These are phyloP conservation scores for Labia minor DNA, from an alignment of 2,888 invertebrate species.

Conservation along the genomic window DNA sequence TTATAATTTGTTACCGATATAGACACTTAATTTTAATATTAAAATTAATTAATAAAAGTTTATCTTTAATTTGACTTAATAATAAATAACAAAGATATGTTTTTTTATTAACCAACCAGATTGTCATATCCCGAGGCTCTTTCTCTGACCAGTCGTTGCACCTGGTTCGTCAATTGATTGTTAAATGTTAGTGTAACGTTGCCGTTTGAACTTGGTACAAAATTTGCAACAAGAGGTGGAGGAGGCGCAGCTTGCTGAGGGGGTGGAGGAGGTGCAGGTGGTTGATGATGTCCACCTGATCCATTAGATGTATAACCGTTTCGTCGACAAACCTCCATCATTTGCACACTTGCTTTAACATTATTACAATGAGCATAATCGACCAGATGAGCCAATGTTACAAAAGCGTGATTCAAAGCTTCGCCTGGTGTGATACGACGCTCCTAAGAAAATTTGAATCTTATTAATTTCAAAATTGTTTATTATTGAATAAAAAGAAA, in stretches of 20 bases:
- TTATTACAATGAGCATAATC: constrained; percentile 96
- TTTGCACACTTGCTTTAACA: constrained; percentile 92
- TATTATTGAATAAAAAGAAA: constrained; percentile 19
- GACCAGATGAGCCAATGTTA: constrained; percentile 81
- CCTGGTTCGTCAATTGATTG: constrained; percentile 60
- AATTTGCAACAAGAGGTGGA: constrained; percentile 58
- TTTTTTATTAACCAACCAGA: constrained; percentile 52
- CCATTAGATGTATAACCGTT: constrained; percentile 37
- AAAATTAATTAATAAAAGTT: no score
- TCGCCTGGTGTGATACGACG: constrained; percentile 90
- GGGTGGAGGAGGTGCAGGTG: constrained; percentile 39
- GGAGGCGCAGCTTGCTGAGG: constrained; percentile 38
- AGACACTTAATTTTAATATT: no score
- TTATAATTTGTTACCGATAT: no score
- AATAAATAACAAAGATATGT: no score
- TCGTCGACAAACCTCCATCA: constrained; percentile 78
- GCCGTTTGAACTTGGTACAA: constrained; percentile 64
- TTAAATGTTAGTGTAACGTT: constrained; percentile 90
- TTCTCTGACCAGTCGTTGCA: constrained; percentile 58
- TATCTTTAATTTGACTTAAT: no score
- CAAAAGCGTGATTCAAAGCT: constrained; percentile 90
- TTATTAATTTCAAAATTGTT: constrained; percentile 18
- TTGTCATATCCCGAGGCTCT: constrained; percentile 65
- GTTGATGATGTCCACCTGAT: constrained; percentile 40
- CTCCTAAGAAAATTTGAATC: constrained; percentile 48